Base-by-base conservation (phyloP, 2,888 invertebrate species). In the Tigriopus californicus region DNA sequence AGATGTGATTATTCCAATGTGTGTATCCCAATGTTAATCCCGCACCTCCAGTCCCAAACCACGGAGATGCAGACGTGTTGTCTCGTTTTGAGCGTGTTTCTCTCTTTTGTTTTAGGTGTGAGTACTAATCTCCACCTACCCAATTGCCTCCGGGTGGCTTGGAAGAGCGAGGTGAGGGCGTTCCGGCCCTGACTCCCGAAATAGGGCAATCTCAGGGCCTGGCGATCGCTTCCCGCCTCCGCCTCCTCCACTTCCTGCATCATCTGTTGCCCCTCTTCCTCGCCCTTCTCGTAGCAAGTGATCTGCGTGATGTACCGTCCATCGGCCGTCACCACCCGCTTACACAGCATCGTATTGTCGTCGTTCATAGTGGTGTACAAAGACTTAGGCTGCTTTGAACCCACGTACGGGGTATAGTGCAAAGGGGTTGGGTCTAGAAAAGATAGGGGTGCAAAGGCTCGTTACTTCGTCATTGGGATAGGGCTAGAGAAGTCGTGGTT, bases 231-330 rank as follows among this genome's bases (percentile, higher is more conserved):
- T 24, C 15, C 40, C n/a, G 33, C 42, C 22, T 40, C 41, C 20
- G 52, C 59, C 42, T 65, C 65, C 54, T 65, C 65, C 54, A 61
- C 33, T 33, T 33, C 33, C 33, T 33, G 33, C 33, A 33, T n/a
- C n/a, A n/a, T 33, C 57, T 62, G 33, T 42, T 8, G 11, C 12
- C 60, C 40, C 60, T 47, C 57, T 18, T 49, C 42, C 22, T 40
- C 41, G 18, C 59, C 59, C 42, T 63, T 65, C 57, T 65, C 65
- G 63, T 64, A 65, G 58, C 65, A 65, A 62, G 63, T 63, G 48
- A 65, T 64, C 61, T 65, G 65, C 22, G 64, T 64, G 60, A 65
- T 64, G 62, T 62, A 65, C 48, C 63, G 63, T 58, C 63, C 62
- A 61, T 65, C 64, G 33, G 33, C 24, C 15, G 59, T 59, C 12